A percentile compares a stretch with the other conserved stretches of the same genome.
phyloP scores from a whole-genome alignment of 2,888 invertebrate genomes.

The Folsomia manolachei region DNA sequence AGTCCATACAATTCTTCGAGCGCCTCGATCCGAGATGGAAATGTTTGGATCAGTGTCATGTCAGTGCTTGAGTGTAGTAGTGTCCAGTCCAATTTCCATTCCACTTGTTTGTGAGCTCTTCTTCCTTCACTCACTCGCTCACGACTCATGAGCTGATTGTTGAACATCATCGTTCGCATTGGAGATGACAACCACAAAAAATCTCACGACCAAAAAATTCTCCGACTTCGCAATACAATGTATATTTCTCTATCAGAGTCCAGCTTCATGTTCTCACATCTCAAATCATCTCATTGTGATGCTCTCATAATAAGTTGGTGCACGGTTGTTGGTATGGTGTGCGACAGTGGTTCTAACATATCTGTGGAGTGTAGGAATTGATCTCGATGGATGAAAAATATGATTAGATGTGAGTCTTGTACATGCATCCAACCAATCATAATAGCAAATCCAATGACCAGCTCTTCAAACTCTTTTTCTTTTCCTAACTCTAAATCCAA shows the following conservation, averaged over 20 bases:
- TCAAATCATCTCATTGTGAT: not conserved
- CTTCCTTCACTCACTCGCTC: slow-evolving; percentile 23
- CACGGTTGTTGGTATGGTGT: too few relatives aligned
- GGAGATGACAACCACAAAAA: slow-evolving; percentile 28
- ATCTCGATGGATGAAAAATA: not conserved
- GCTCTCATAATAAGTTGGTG: not conserved
- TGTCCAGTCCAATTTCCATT: not conserved
- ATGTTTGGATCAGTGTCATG: not conserved
- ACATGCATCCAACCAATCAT: not conserved
- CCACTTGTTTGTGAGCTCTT: not conserved
- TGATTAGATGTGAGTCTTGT: not conserved
- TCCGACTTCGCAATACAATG: too few relatives aligned
- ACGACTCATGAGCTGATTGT: slow-evolving; percentile 35
- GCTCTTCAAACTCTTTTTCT: too few relatives aligned
- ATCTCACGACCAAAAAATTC: slow-evolving; percentile 24
- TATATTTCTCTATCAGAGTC: not conserved
- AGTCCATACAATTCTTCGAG: too few relatives aligned
- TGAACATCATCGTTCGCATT: slow-evolving; percentile 41
- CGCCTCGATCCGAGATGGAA: not conserved
- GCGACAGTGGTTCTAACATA: too few relatives aligned
- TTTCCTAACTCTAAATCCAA: not conserved
- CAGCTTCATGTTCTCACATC: not conserved
- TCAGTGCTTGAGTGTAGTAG: too few relatives aligned
- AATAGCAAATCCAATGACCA: too few relatives aligned
- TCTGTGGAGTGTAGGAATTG: too few relatives aligned